Evolutionary conservation across 92 coral and sea anemone species (phyloP).

Genomic region (Phenganax subtilis): DNA sequence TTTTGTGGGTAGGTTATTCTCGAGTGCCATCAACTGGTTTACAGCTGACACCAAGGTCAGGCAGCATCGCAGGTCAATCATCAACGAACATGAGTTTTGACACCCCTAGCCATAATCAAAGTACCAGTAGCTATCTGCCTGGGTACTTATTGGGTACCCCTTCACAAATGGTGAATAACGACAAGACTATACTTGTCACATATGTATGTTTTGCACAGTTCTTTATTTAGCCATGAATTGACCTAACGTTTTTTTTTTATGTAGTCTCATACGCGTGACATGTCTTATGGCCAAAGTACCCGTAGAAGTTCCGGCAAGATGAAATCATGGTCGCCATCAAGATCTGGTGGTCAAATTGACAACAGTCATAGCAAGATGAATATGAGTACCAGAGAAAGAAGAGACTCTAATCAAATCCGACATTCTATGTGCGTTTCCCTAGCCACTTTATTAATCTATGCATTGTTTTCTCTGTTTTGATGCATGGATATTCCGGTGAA

Average conservation of each 20-base stretch:
- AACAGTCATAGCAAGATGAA: slow-evolving; percentile 19
- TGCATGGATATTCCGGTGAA: neutral
- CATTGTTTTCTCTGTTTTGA: neutral
- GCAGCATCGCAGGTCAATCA: neutral
- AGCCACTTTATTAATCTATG: neutral
- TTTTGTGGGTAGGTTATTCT: neutral
- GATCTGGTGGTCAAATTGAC: slow-evolving; percentile 7
- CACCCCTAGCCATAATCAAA: slow-evolving; percentile 31
- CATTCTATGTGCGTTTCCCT: slow-evolving; percentile 11
- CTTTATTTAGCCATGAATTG: neutral
- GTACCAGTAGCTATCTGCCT: slow-evolving; percentile 66
- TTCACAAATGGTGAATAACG: slow-evolving; percentile 28
- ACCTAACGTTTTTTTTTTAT: neutral
- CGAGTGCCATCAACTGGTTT: slow-evolving; percentile 27
- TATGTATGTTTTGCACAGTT: neutral
- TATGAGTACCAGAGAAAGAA: neutral
- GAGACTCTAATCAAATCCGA: neutral
- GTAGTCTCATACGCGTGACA: slow-evolving; percentile 13
- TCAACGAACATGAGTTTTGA: slow-evolving; percentile 41
- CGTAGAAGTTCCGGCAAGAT: slow-evolving; percentile 39
- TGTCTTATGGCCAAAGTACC: slow-evolving; percentile 14
- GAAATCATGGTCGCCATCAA: slow-evolving; percentile 40
- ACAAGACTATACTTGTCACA: neutral
- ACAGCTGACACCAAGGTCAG: slow-evolving; percentile 5
- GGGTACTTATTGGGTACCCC: slow-evolving; percentile 88